phyloP scores from a whole-genome alignment of 1,140 invertebrate genomes.

The Acyrthosiphon pisum region DNA sequence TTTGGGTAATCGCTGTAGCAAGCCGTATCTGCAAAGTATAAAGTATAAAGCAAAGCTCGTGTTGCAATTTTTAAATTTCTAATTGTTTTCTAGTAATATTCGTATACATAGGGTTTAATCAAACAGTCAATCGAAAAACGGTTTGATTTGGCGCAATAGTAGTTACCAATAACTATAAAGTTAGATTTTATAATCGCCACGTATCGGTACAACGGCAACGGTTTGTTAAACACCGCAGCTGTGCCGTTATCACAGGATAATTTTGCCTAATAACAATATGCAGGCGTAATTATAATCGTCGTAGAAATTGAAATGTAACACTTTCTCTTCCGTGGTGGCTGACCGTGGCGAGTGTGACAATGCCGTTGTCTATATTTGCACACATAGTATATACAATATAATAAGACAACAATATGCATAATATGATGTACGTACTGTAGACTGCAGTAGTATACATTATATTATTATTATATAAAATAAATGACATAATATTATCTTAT shows the following conservation, averaged over 20 bases:
- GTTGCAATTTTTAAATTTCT: neutral
- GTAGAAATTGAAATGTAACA: slow-evolving; percentile 42
- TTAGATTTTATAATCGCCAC: neutral
- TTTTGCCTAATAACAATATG: slow-evolving; percentile 43
- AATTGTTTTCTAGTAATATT: neutral
- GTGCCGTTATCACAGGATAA: neutral
- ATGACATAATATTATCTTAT: neutral
- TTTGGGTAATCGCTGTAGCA: neutral
- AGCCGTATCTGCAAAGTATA: neutral
- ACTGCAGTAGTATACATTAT: neutral
- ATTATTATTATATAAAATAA: neutral
- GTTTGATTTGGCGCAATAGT: neutral
- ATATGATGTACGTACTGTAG: neutral
- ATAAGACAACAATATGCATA: neutral
- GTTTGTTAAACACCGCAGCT: slow-evolving; percentile 15
- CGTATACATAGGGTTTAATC: neutral
- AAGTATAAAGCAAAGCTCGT: neutral
- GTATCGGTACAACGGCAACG: neutral
- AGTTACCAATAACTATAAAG: neutral
- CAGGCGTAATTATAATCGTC: slow-evolving; percentile 10
- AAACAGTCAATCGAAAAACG: neutral
- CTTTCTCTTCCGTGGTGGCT: slow-evolving; percentile 48
- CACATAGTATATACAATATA: neutral
- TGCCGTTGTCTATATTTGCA: neutral
- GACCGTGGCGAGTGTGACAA: slow-evolving; percentile 22